Evolutionary conservation across 1,140 invertebrate genomes (phyloP), one percentile per base, ranked within the genome.

Genomic region (Drosophila nikananu): DNA sequence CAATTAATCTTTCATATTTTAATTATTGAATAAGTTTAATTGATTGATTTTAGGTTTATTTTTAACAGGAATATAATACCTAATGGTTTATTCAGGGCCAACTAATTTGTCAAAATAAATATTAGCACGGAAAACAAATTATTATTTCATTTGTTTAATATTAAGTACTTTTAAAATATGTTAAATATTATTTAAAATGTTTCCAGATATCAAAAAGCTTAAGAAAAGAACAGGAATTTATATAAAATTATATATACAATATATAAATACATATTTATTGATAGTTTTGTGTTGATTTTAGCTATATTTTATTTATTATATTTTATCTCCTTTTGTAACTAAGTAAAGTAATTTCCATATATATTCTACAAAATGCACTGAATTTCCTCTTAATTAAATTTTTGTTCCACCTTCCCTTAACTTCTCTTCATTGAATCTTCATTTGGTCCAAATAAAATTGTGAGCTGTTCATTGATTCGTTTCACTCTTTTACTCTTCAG

Each of bases 381-480:
- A 54, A n/a, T 49, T 48, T 41, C 9, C 15, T 17, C 1, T 49
- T 49, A 19, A 65, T 42, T 49, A 35, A 42, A 30, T 42, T 19
- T 10, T 35, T 10, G 13, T 37, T 3, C n/a, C 6, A 3, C 15
- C 35, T 23, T n/a, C 3, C 5, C 13, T 17, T 35, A 35, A 15
- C 23, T 19, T 19, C 7, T 23, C 8, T 37, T 65, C 30, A 37
- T 48, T 66, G 30, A 46, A 30, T 62, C 57, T 51, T 52, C n/a
- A 70, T 52, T 52, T 65, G 46, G n/a, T 21, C 13, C 32, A 68
- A 32, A 32, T 41, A 35, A 65, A 32, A 37, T 66, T 19, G 41
- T 54, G 32, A 44, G 39, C 35, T 70, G 17, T 71, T 72, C 51
- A 72, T 71, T 70, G 65, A 58, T 37, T 48, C 65, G 25, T 54